Base-by-base conservation (phyloP, 2,113 vertebrate species). In the Mobula birostris region DNA sequence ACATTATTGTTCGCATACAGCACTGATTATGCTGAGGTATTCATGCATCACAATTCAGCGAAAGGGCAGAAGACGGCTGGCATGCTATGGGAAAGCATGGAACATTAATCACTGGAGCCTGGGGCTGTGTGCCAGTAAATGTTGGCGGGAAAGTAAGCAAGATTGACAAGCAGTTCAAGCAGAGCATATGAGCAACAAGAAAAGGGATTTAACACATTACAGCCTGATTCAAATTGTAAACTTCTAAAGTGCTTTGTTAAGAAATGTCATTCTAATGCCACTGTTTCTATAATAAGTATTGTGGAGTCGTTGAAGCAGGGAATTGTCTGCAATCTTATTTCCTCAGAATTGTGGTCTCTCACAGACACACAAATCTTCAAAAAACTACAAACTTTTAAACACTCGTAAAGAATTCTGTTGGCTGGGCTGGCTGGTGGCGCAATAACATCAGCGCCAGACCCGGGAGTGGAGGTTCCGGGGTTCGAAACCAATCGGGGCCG, bases 31-130 rank as follows among this genome's bases (percentile, higher is more conserved):
- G 70, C 29, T 48, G 21, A 93, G 70, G 91, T 93, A 93, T 74
- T 74, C 70, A 74, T 74, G 91, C 68, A 74, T 93, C 27, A 56
- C 68, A 90, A 93, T 93, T 48, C 91, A 92, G 3, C 90, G 32
- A 93, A 93, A 70, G 91, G 40, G 91, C 19, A 74, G 48, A 93
- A 76, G 68, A 93, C 40, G 36, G 70, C 91, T 93, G 32, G 66
- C 91, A 93, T 74, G 68, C 70, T 74, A 93, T 93, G 91, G 32
- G 91, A 93, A 93, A 93, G 68, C 91, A 93, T 72, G 91, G 68
- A 93, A 72, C 68, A 93, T 93, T 93, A 93, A 93, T 93, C 91
- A 74, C 66, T 66, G 85, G 61, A 90, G 61, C 58, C 85, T 12
- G 32, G 40, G 91, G 68, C 91, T 27, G 24, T 56, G 12, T 29